Evolutionary conservation across 2,113 vertebrate species (phyloP), one percentile per base, ranked within the genome.

Genomic region (Redunca redunca): DNA sequence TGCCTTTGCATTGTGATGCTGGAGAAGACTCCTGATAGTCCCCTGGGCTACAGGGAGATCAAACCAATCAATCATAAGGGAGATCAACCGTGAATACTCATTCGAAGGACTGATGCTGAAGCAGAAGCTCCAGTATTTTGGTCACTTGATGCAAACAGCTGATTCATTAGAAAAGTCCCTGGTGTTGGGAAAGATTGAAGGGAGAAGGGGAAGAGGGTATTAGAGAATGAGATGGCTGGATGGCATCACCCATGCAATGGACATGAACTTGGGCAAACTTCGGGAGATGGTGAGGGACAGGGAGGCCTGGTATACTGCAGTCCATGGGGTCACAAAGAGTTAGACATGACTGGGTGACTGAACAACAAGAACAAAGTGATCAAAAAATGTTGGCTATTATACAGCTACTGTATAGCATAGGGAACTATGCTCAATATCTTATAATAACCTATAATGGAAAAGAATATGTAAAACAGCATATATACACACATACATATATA

Each of bases 401-500:
- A 52, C 48, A 36, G 64, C 28, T 81, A 81, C 78, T 50, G 28
- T 81, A 50, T 19, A 81, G 16, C 28, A 33, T 48, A 82, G 17
- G 50, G 48, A n/a, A 82, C 30, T n/a, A 33, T 82, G 50, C 48
- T 82, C 80, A 53, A 1, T 82, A 82, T n/a, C 48, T 53, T 53
- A 19, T 52, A 82, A 53, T 82, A 82, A 82, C 50, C 19, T 82
- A 33, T 82, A 82, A 82, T n/a, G 50, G 17, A 33, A 82, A 82
- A 82, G 48, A 82, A 53, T 82, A 23, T n/a, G 2, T 33, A 81
- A 81, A 52, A 50, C 2, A 81, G 50, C 30, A n/a, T 53, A 80
- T 19, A 80, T 5, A 81, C 1, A 81, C 2, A 52, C 0, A 21
- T 0, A 81, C 1, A n/a, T 11, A 23, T 48, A 82, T 6, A 81